phyloP scores from a whole-genome alignment of 2,113 vertebrate genomes.

The Phrynosoma blainvillii region DNA sequence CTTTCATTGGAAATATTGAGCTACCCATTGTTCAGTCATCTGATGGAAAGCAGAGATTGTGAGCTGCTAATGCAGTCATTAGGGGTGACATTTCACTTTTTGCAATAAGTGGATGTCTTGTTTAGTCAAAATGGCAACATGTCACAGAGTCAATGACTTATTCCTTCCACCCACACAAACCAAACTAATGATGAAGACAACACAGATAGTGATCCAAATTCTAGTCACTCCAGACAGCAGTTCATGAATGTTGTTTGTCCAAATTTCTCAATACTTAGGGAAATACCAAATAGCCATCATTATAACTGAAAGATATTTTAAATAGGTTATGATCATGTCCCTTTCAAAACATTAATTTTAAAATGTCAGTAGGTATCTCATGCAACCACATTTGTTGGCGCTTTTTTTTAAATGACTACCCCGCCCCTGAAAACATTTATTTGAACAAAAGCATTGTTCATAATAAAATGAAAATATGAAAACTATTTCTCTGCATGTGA shows the following conservation, averaged over 20 bases:
- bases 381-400: no score
- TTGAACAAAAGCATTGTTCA: no score
- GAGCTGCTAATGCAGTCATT: constrained; percentile 37
- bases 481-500: no score
- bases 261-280: neutral
- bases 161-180: neutral
- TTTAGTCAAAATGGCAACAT: constrained; percentile 19
- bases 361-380: no score
- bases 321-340: neutral
- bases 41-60: constrained; percentile 31
- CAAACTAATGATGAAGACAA: constrained; percentile 27
- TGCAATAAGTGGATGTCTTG: constrained; percentile 38
- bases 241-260: neutral
- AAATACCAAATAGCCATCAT: neutral
- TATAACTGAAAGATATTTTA: no score
- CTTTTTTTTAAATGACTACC: no score
- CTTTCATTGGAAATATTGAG: neutral
- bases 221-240: neutral
- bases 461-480: no score
- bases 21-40: neutral
- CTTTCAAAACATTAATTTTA: neutral
- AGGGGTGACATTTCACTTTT: constrained; percentile 51
- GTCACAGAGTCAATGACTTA: constrained; percentile 46
- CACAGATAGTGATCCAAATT: neutral
- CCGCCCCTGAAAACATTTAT: no score